These are phyloP conservation scores for Gnathonemus echidnorhynchus DNA, from an alignment of 2,113 vertebrate genomes.

Conservation along the genomic window DNA sequence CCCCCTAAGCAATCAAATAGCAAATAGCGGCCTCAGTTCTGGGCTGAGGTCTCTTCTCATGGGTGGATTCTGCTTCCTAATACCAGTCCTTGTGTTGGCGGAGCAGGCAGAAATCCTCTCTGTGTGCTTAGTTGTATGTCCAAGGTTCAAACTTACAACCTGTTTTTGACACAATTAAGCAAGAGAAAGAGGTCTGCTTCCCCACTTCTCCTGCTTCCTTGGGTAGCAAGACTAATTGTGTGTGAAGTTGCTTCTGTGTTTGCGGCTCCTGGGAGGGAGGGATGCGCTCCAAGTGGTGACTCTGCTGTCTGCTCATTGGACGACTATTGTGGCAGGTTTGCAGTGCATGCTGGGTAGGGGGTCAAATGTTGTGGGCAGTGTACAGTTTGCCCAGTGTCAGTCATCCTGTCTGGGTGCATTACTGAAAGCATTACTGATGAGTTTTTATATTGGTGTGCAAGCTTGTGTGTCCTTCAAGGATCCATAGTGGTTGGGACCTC, in stretches of 20 bases:
- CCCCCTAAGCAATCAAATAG: not conserved
- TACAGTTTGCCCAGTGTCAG: not conserved
- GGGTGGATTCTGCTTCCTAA: not conserved
- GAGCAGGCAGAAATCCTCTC: not conserved
- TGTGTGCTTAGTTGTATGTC: not conserved
- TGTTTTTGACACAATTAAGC: not conserved
- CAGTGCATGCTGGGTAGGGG: not conserved
- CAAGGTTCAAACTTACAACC: not conserved
- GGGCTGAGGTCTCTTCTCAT: not conserved
- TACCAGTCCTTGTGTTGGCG: not conserved
- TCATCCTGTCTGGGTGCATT: not conserved
- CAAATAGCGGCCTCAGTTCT: not conserved
- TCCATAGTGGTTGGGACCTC: not conserved
- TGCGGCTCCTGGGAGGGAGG: not conserved
- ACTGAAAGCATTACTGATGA: not conserved
- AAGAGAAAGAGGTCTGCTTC: not conserved
- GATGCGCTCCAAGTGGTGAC: not conserved
- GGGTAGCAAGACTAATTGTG: not conserved
- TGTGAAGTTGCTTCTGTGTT: not conserved
- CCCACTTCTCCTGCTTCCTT: not conserved
- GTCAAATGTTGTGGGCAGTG: not conserved
- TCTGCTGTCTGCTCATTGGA: not conserved
- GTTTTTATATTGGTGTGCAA: not conserved
- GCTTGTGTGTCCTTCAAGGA: not conserved
- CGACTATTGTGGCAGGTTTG: not conserved